Conservation (phyloP, 2,797 vertebrate genomes). For the Ambastaia sidthimunki region DNA sequence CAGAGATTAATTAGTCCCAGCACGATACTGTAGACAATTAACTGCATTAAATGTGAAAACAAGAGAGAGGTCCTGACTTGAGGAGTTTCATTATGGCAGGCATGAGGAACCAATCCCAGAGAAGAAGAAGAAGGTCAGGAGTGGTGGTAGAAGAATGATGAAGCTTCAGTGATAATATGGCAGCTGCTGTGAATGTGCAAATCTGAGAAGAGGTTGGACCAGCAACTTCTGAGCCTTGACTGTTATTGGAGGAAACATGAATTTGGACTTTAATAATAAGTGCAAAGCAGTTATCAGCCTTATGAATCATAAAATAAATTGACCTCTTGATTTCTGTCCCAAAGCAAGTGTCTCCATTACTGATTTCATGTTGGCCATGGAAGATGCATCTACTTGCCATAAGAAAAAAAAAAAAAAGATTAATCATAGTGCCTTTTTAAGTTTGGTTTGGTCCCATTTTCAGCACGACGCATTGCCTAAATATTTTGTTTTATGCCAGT, state of each 20-base stretch:
- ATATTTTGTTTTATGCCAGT: conserved; percentile 44
- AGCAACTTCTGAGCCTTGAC: background rate
- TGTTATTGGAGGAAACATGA: conserved; percentile 30
- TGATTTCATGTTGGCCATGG: conserved; percentile 23
- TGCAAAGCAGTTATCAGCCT: conserved; percentile 16
- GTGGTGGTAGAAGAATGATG: conserved; percentile 6
- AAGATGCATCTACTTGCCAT: conserved; percentile 16
- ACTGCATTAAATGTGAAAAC: conserved; percentile 44
- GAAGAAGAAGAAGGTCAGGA: conserved; percentile 51
- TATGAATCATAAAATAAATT: conserved; percentile 27
- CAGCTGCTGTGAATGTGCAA: conserved; percentile 10
- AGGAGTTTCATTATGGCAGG: conserved; percentile 51
- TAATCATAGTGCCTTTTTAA: conserved; percentile 37
- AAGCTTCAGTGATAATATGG: conserved; percentile 31
- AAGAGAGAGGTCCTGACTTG: conserved; percentile 43
- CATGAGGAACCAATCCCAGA: conserved; percentile 43
- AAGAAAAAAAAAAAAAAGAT: conserved; percentile 33
- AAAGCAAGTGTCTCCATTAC: conserved; percentile 30
- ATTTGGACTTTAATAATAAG: conserved; percentile 29
- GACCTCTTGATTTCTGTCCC: conserved; percentile 26
- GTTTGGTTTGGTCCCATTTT: conserved; percentile 29
- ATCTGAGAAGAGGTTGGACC: conserved; percentile 15
- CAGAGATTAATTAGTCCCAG: conserved; percentile 56
- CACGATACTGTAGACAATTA: conserved; percentile 56
- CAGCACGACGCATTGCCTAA: conserved; percentile 37